Conservation (phyloP, 2,888 invertebrate species). For the Limnephilus rhombicus region DNA sequence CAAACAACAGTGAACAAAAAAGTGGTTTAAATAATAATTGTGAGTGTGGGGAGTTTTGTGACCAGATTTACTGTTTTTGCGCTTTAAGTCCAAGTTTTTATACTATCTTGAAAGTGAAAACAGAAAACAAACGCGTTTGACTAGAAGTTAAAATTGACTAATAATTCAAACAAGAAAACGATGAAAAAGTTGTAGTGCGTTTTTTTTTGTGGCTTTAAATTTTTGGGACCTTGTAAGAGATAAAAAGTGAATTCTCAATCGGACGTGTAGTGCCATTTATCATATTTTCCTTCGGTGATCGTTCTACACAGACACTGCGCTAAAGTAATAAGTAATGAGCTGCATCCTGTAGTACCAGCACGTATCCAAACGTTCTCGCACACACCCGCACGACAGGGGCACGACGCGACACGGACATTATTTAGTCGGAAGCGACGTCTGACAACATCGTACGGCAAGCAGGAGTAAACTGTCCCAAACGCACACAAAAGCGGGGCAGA, state of each 20-base stretch:
- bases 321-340: slow-evolving; percentile 55
- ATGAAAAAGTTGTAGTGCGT: neutral
- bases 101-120: neutral
- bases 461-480: neutral
- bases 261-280: slow-evolving; percentile 3
- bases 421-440: neutral
- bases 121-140: neutral
- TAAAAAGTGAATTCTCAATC: slow-evolving; percentile 25
- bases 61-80: neutral
- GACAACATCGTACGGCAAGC: neutral
- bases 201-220: neutral
- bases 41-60: neutral
- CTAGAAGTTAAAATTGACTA: neutral
- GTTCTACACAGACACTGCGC: slow-evolving; percentile 42
- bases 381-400: slow-evolving; percentile 48
- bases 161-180: neutral
- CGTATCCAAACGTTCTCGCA: slow-evolving; percentile 38
- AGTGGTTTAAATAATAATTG: neutral
- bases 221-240: slow-evolving; percentile 10
- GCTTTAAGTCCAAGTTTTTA: neutral
- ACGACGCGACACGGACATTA: neutral
- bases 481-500: neutral
- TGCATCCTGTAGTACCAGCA: slow-evolving; percentile 61
- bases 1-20: neutral
- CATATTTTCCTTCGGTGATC: slow-evolving; percentile 23